Conservation (phyloP, 2,888 invertebrate species). For the Oeneis ivallda region DNA sequence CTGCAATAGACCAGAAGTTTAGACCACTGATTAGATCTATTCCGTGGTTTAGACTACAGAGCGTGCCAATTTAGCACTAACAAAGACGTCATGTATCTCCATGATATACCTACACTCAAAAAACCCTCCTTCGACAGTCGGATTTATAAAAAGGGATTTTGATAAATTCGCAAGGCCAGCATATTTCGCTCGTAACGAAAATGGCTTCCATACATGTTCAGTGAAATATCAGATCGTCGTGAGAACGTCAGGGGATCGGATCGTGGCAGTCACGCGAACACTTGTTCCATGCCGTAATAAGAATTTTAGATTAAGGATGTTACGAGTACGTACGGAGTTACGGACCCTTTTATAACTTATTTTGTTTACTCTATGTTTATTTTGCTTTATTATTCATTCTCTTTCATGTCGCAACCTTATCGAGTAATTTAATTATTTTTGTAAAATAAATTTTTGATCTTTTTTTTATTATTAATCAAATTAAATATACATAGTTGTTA, state of each 20-base stretch:
- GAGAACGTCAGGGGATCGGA: slow-evolving; percentile 66
- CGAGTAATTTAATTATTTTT: no score
- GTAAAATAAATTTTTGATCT: no score
- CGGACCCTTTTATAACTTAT: neutral
- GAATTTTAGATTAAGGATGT: slow-evolving; percentile 60
- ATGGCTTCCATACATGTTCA: slow-evolving; percentile 77
- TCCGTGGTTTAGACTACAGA: no score
- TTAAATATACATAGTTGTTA: no score
- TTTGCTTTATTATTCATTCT: neutral
- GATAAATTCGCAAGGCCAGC: slow-evolving; percentile 63
- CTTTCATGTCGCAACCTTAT: no score
- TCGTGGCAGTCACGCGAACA: slow-evolving; percentile 69
- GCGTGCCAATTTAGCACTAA: no score
- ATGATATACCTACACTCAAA: neutral
- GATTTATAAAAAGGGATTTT: slow-evolving; percentile 44
- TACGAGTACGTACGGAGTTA: neutral
- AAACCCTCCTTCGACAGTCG: no score
- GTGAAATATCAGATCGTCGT: slow-evolving; percentile 79
- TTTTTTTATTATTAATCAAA: no score
- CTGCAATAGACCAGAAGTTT: no score
- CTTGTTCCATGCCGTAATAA: slow-evolving; percentile 56
- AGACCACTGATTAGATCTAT: no score
- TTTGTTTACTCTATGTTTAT: slow-evolving; percentile 11
- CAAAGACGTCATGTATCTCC: no score
- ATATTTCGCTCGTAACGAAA: slow-evolving; percentile 62